Conservation (phyloP, 2,113 vertebrate species). For the Triplophysa siluroides region DNA sequence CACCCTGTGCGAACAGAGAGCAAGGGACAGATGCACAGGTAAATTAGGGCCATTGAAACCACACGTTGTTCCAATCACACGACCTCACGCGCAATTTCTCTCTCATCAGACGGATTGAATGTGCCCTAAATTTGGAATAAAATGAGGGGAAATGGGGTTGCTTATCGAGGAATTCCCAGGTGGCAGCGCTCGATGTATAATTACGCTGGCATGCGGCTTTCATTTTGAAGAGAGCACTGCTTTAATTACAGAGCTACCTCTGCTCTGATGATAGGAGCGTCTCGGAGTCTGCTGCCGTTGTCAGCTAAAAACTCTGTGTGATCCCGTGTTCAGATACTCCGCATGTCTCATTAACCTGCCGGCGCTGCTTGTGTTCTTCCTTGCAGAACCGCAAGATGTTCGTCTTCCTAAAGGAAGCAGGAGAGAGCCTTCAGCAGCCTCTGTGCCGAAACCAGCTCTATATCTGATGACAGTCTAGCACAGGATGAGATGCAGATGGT, state of each 20-base stretch:
- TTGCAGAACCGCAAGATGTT: conserved; percentile 15
- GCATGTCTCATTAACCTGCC: conserved; percentile 32
- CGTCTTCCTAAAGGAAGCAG: conserved; percentile 7
- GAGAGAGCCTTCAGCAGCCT: not conserved
- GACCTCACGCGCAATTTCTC: conserved; percentile 44
- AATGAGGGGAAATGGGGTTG: conserved; percentile 18
- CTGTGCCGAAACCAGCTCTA: not conserved
- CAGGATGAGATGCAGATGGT: conserved; percentile 24
- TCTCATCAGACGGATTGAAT: conserved; percentile 51
- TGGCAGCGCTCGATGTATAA: conserved; percentile 56
- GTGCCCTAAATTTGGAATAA: conserved; percentile 53
- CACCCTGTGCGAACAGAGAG: not conserved
- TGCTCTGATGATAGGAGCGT: conserved; percentile 52
- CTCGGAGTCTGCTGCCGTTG: conserved; percentile 31
- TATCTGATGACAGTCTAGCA: not conserved
- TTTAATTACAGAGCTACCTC: conserved; percentile 52
- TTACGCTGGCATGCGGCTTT: conserved; percentile 39
- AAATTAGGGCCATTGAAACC: conserved; percentile 35
- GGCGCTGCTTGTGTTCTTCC: conserved; percentile 24
- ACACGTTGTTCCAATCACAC: conserved; percentile 38
- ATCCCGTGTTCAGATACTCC: conserved; percentile 37
- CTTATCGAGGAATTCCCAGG: conserved; percentile 52
- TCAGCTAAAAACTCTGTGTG: conserved; percentile 46
- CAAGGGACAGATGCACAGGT: conserved; percentile 32
- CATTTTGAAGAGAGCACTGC: conserved; percentile 51